Conservation (phyloP, 2,797 vertebrate genomes). For the Psittacula echo region DNA sequence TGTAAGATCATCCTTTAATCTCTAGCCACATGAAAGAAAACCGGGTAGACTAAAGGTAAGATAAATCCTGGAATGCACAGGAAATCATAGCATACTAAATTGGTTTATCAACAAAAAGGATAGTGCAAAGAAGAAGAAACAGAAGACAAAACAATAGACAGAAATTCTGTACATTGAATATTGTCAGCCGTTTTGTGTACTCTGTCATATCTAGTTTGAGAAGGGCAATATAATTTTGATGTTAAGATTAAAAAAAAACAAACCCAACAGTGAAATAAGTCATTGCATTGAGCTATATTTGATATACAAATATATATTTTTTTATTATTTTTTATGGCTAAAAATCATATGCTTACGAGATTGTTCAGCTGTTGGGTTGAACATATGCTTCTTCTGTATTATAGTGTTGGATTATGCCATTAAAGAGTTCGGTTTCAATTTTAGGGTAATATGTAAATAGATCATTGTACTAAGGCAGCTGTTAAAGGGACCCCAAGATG, state of each 20-base stretch:
- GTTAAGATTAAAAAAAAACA: slow-evolving; percentile 1
- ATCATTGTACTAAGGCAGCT: slow-evolving; percentile 85
- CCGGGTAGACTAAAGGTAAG: slow-evolving; percentile 64
- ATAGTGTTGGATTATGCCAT: slow-evolving; percentile 81
- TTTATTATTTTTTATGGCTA: slow-evolving; percentile 58
- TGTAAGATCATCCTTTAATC: slow-evolving; percentile 78
- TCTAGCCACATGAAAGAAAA: slow-evolving; percentile 71
- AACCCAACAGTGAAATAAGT: slow-evolving; percentile 37
- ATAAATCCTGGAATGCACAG: slow-evolving; percentile 65
- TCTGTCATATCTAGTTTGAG: slow-evolving; percentile 29
- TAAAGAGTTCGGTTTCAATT: slow-evolving; percentile 85
- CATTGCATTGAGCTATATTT: slow-evolving; percentile 39
- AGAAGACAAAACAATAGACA: slow-evolving; percentile 45
- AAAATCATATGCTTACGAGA: slow-evolving; percentile 74
- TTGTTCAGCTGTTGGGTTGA: slow-evolving; percentile 77
- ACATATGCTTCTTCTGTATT: slow-evolving; percentile 75
- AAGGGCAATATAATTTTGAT: slow-evolving; percentile 18
- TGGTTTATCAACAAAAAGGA: slow-evolving; percentile 59
- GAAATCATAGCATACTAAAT: slow-evolving; percentile 48
- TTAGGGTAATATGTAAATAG: slow-evolving; percentile 84
- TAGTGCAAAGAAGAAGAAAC: slow-evolving; percentile 30
- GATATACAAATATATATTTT: not conserved
- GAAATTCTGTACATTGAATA: slow-evolving; percentile 1
- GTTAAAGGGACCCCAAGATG: slow-evolving; percentile 84
- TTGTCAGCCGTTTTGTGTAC: not conserved